Conservation (phyloP, 2,113 vertebrate species). For the Piprites chloris region DNA sequence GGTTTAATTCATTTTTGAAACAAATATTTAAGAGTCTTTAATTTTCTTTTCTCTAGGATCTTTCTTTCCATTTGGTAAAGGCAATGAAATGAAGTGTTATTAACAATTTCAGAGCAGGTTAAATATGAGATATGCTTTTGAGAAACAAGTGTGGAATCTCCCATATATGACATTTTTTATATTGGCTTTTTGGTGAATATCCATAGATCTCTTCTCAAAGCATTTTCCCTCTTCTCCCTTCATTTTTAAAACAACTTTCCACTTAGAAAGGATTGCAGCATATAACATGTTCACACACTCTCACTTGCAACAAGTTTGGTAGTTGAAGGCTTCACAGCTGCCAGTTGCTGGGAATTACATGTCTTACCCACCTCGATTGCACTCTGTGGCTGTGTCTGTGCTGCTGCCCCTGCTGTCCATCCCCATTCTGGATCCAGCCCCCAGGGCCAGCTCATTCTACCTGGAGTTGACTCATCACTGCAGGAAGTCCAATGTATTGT, state of each 20-base stretch:
- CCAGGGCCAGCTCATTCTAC: not conserved
- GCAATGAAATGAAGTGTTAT: not conserved
- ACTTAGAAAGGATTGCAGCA: not conserved
- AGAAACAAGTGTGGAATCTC: not conserved
- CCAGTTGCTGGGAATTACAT: not conserved
- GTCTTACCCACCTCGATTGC: not conserved
- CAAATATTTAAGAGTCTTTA: not conserved
- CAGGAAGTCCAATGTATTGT: not conserved
- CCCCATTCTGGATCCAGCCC: not conserved
- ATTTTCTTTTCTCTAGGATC: not conserved
- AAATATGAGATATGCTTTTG: not conserved
- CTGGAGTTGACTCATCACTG: not conserved
- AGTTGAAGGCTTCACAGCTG: not conserved
- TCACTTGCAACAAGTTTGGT: not conserved
- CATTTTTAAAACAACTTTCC: not conserved
- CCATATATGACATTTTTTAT: not conserved
- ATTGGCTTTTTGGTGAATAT: not conserved
- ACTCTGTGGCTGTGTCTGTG: not conserved
- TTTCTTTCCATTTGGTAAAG: not conserved
- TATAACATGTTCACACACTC: not conserved
- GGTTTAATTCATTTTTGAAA: not conserved
- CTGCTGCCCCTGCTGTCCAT: not conserved
- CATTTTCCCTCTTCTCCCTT: not conserved
- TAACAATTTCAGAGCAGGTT: not conserved
- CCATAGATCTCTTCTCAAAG: not conserved